phyloP scores from a whole-genome alignment of 2,797 vertebrate genomes.

The Linurgus olivaceus region DNA sequence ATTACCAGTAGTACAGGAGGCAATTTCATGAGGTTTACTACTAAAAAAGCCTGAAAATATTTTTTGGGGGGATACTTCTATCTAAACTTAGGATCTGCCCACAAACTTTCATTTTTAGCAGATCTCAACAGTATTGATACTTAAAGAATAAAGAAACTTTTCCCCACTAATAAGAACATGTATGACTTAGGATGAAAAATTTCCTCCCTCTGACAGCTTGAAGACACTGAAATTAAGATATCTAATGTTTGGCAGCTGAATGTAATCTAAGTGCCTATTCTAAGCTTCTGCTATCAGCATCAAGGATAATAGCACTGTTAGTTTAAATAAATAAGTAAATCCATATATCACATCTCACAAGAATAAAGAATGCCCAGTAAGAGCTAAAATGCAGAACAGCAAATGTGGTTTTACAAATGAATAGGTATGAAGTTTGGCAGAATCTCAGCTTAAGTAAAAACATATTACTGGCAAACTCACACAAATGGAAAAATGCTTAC shows the following conservation, averaged over 20 bases:
- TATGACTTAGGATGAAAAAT: not conserved
- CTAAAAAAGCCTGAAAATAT: not conserved
- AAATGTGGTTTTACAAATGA: conserved; percentile 25
- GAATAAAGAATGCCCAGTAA: not conserved
- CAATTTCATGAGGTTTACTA: not conserved
- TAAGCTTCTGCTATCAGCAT: not conserved
- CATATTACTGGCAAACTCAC: not conserved
- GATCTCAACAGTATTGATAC: not conserved
- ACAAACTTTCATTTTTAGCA: not conserved
- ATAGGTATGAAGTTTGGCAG: conserved; percentile 25
- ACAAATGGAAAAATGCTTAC: conserved; percentile 33
- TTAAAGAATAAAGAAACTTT: not conserved
- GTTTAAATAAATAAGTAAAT: not conserved
- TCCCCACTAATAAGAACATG: not conserved
- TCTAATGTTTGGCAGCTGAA: not conserved
- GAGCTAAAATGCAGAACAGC: conserved; percentile 11
- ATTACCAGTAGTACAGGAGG: not conserved
- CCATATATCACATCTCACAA: not conserved
- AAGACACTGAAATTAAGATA: not conserved
- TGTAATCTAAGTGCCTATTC: not conserved
- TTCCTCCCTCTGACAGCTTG: not conserved
- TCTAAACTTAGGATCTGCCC: not conserved
- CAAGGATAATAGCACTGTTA: not conserved
- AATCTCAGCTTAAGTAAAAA: conserved; percentile 32
- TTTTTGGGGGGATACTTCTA: not conserved